Evolutionary conservation across 2,888 invertebrate species (phyloP), one percentile per base, ranked within the genome.

Genomic region (Furcula furcula): DNA sequence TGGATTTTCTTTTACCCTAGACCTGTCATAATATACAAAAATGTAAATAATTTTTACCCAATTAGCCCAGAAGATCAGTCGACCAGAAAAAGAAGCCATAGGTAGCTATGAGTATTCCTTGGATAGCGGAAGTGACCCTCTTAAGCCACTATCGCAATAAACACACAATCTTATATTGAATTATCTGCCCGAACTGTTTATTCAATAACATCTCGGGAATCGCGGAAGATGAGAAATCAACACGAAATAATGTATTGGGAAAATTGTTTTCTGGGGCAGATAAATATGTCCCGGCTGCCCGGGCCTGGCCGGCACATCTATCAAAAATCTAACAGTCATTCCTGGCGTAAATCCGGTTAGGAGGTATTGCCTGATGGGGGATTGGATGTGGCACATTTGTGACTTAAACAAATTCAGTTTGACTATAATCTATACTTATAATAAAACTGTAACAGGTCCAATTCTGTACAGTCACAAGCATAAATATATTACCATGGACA

Each of bases 261-360:
- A 59, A 69, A 74, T 72, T 68, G 68, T 74, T 71, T 66, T 65
- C 62, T 66, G 57, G 55, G 64, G 58, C 64, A 67, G 67, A 72
- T 75, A 76, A 75, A 76, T 73, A 74, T 70, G 68, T 73, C 69
- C 56, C 57, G 51, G 43, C 54, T 47, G 28, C 31, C 29, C 39
- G 29, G 34, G 30, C 21, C 48, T 43, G 36, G 38, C 47, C 37
- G 43, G 50, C 60, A 62, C 74, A 76, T 76, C 72, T 65, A 75
- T 76, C 76, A 76, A 67, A 69, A 67, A 76, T 63, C 61, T 57
- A 58, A 68, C 53, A 76, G 74, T 76, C 76, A 76, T 62, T 50
- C 54, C 40, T 35, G 46, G 34, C 48, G 52, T 46, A 60, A 55
- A 67, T 62, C 63, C 45, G 46, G 53, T 48, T 42, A 32, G 20